Base-by-base conservation (phyloP, 1,140 invertebrate species). In the Magallana ariakensis region DNA sequence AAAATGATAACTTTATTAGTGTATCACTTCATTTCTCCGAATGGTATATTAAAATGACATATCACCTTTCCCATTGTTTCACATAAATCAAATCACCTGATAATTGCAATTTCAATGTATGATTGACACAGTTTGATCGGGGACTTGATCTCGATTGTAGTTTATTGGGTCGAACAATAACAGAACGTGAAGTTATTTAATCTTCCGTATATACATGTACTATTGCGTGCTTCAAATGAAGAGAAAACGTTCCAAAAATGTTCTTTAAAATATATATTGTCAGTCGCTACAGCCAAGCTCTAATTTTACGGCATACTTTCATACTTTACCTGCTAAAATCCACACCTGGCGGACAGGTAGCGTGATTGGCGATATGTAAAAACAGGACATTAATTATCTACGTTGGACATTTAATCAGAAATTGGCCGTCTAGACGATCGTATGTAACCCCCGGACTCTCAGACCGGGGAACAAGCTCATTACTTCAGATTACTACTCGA, bases 371-470 rank as follows among this genome's bases (percentile, higher is more conserved):
- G 66, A 75, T 75, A 75, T 19, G 66, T 75, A 75, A 75, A 75
- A 46, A 75, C 33, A 75, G 66, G 66, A 75, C 66, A 75, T 75
- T 75, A 75, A 75, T 75, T 75, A 75, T 75, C 66, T 75, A 75
- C 66, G 66, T 26, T 75, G 66, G 66, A 75, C 66, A 75, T 75
- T 75, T 33, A 75, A 26, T 75, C 22, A 75, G 66, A 75, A 26
- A 26, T 75, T 75, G 66, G 66, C 19, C 66, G 66, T 75, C 66
- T 75, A 75, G 66, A 75, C 66, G 22, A 75, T 19, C 9, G 11
- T 19, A 26, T 33, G 66, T 75, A 75, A 75, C 66, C 66, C 5
- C 66, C 10, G 62, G 62, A 70, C n/a, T 70, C 26, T 19, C 19
- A 22, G 22, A 75, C 66, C 22, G 19, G 22, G 66, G 13, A 33